Percentiles rank a stretch among this genome's conserved stretches.
These are phyloP conservation scores for Drosophila leontia DNA, from an alignment of 1,140 invertebrate genomes.

Conservation along the genomic window DNA sequence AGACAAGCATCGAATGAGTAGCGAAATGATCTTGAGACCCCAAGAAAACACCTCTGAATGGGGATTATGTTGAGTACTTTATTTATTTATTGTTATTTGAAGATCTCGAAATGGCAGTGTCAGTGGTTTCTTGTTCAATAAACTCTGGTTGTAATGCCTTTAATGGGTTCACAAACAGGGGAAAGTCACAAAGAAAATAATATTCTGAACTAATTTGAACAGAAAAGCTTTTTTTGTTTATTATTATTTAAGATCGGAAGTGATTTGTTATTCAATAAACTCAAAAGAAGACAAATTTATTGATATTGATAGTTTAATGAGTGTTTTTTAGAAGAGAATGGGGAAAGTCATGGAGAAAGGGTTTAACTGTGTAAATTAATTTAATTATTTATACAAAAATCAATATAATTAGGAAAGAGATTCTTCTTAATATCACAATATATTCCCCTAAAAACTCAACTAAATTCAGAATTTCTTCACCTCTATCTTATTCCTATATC, in stretches of 20 bases:
- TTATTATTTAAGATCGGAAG: slow-evolving; percentile 2
- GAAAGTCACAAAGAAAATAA: slow-evolving; percentile 18
- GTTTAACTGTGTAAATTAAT: background rate
- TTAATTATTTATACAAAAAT: background rate
- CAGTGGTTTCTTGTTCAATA: slow-evolving; percentile 22
- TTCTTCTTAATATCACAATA: too few relatives aligned
- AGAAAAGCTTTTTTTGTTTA: background rate
- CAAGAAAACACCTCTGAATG: slow-evolving; percentile 39
- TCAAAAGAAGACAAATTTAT: background rate
- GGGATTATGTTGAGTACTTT: slow-evolving; percentile 31
- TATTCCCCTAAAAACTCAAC: too few relatives aligned
- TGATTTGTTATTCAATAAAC: slow-evolving; percentile 15
- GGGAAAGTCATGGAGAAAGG: background rate
- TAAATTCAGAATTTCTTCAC: too few relatives aligned
- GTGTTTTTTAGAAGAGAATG: too few relatives aligned
- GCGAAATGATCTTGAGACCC: slow-evolving; percentile 41
- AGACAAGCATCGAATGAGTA: slow-evolving; percentile 36
- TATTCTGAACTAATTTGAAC: slow-evolving; percentile 5
- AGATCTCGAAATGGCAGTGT: slow-evolving; percentile 1
- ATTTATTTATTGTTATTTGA: slow-evolving; percentile 36
- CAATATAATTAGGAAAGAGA: background rate
- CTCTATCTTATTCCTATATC: background rate
- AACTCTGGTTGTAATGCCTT: background rate
- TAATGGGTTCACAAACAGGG: background rate
- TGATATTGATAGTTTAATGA: background rate